Evolutionary conservation across 2,113 vertebrate genomes (phyloP), one percentile per base, ranked within the genome.

Genomic region (Lophotis ruficrista): DNA sequence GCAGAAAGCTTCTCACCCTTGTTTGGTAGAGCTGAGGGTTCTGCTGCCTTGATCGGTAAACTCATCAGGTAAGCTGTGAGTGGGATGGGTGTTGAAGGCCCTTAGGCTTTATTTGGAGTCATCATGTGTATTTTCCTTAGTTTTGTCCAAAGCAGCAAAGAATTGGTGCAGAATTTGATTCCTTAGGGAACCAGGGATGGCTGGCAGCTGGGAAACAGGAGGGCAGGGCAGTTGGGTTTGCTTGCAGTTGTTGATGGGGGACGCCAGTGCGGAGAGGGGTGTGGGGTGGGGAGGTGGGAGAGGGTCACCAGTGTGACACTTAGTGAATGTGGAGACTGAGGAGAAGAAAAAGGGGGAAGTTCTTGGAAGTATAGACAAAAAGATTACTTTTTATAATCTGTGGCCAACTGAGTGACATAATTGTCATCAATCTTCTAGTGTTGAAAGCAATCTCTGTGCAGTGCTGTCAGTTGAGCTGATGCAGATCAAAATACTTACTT

Each of bases 231-330:
- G 8, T 10, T 72, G 31, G 25, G 7, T 81, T 30, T 58, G 31
- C 17, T 17, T 31, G 31, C 48, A 50, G 58, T 41, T 64, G 30
- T 18, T 72, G 57, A 35, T 14, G 25, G 50, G 51, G 14, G 8
- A 7, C 28, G 7, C 13, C 1, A 3, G 33, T 15, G 33, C 0
- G 1, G 37, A 27, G 58, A 37, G 10, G 17, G 53, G 8, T 10
- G 13, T 20, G 41, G 41, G 28, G 8, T 23, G n/a, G 41, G 23
- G n/a, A 38, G 28, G 23, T 0, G 0, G 65, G 35, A 72, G 47
- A 35, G 21, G 30, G 37, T 89, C 1, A 2, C 27, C 1, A 1
- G 53, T 27, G 27, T 33, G 61, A 47, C 4, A 4, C 25, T 30
- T 38, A 25, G 12, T 51, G 58, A 35, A 35, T 38, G 27, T 37